phyloP scores from a whole-genome alignment of 2,888 invertebrate genomes.

The Euclidia mi region DNA sequence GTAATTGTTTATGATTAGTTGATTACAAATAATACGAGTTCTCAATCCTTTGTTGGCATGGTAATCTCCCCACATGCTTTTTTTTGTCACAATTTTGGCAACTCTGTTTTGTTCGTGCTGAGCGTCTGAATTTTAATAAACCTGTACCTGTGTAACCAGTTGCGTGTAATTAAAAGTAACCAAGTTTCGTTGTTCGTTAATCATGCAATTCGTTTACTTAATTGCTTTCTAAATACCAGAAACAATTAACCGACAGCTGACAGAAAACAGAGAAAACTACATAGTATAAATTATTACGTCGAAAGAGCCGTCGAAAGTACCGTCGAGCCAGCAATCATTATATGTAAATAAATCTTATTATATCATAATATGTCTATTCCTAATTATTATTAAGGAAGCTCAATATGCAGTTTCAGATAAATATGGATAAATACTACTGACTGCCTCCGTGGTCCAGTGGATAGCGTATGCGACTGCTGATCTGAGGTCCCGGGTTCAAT shows the following conservation, averaged over 20 bases:
- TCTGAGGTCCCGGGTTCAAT: too few species aligned
- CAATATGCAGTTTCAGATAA: background rate
- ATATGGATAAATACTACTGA: background rate
- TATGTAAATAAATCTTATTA: too few species aligned
- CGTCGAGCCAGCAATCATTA: too few species aligned
- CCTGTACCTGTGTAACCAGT: slow-evolving; percentile 23
- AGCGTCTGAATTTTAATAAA: slow-evolving; percentile 51
- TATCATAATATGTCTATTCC: background rate
- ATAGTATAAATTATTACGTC: too few species aligned
- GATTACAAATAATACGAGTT: too few species aligned
- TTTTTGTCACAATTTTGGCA: slow-evolving; percentile 7
- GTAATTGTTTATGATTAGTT: too few species aligned
- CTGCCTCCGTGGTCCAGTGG: too few species aligned
- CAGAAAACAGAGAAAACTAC: too few species aligned
- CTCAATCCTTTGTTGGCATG: too few species aligned
- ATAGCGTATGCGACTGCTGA: too few species aligned
- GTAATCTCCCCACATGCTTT: background rate
- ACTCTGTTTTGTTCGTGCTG: slow-evolving; percentile 13
- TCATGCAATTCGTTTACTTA: background rate
- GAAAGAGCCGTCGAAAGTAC: too few species aligned
- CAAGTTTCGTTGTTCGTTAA: slow-evolving; percentile 3
- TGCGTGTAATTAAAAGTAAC: slow-evolving; percentile 5
- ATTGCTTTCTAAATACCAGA: background rate
- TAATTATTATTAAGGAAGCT: background rate
- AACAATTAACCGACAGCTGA: too few species aligned